Percentiles rank a stretch among this genome's conserved stretches.
Evolutionary conservation across 2,888 invertebrate species (phyloP).

Genomic region (Rhodophaea formosa): DNA sequence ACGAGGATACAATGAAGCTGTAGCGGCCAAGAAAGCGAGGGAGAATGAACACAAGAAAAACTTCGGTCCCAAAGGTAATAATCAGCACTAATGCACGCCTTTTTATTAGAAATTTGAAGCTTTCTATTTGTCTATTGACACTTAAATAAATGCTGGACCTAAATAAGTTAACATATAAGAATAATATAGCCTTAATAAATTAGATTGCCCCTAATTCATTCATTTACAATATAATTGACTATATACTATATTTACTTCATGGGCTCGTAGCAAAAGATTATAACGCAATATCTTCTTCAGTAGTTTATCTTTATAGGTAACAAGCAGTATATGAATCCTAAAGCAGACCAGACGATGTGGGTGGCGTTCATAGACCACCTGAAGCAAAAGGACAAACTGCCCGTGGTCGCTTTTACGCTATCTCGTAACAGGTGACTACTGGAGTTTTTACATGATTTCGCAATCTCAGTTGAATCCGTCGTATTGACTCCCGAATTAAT

Average conservation of each 20-base stretch:
- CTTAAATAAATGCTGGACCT: too few species aligned
- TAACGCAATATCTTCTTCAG: too few species aligned
- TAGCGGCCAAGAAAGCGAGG: slow-evolving; percentile 72
- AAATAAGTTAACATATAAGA: too few species aligned
- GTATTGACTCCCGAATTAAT: too few species aligned
- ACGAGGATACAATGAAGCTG: slow-evolving; percentile 83
- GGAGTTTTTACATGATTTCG: background rate
- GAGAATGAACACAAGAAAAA: slow-evolving; percentile 71
- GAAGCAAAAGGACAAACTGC: slow-evolving; percentile 90
- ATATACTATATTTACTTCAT: too few species aligned
- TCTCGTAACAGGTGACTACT: slow-evolving; percentile 88
- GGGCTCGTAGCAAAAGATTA: too few species aligned
- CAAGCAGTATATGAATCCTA: slow-evolving; percentile 70
- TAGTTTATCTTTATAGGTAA: slow-evolving; percentile 45
- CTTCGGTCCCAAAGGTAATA: slow-evolving; percentile 71
- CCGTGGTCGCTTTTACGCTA: slow-evolving; percentile 96
- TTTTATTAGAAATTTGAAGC: too few species aligned
- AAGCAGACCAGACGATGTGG: slow-evolving; percentile 92
- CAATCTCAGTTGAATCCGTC: too few species aligned
- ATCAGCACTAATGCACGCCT: background rate
- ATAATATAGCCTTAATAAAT: too few species aligned
- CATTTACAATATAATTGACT: too few species aligned
- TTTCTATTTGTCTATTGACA: too few species aligned
- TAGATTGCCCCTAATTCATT: too few species aligned
- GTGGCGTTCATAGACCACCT: slow-evolving; percentile 91